Percentiles rank a stretch among this genome's conserved stretches.
Conservation (phyloP, 2,113 vertebrate genomes). For the Paratilapia polleni region DNA sequence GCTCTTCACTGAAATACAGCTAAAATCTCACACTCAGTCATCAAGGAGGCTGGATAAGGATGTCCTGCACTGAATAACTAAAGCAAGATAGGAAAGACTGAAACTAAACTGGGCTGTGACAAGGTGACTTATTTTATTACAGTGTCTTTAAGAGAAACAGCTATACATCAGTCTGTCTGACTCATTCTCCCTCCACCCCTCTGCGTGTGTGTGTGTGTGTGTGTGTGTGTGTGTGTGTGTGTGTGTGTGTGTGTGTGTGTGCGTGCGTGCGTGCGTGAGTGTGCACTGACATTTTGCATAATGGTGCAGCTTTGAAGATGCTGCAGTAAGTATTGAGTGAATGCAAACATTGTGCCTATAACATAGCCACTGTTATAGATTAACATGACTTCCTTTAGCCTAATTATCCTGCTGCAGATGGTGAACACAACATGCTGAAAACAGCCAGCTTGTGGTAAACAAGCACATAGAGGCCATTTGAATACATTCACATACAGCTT, state of each 20-base stretch:
- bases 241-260: not conserved
- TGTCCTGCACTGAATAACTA: constrained; percentile 30
- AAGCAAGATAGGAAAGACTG: constrained; percentile 14
- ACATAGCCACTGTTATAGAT: constrained; percentile 47
- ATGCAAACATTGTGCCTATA: constrained; percentile 35
- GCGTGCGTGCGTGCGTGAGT: not conserved
- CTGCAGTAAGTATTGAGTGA: constrained; percentile 42
- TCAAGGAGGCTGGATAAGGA: constrained; percentile 42
- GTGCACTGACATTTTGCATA: constrained; percentile 48
- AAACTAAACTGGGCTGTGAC: constrained; percentile 21
- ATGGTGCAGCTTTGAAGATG: constrained; percentile 37
- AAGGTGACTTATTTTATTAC: constrained; percentile 50
- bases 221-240: not conserved
- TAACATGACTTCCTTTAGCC: constrained; percentile 43
- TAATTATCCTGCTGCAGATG: constrained; percentile 46
- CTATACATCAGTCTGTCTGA: constrained; percentile 26
- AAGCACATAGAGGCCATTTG: not conserved
- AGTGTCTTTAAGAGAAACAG: constrained; percentile 41
- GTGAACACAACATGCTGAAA: not conserved
- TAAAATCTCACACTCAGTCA: constrained; percentile 46
- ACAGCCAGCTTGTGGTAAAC: not conserved
- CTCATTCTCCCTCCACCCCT: constrained; percentile 3
- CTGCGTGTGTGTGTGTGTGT: not conserved
- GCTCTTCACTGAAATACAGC: constrained; percentile 43
- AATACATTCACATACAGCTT: not conserved